A percentile compares a stretch with the other conserved stretches of the same genome.
Conservation (phyloP, 2,888 invertebrate species). For the Rhogogaster chlorosoma region DNA sequence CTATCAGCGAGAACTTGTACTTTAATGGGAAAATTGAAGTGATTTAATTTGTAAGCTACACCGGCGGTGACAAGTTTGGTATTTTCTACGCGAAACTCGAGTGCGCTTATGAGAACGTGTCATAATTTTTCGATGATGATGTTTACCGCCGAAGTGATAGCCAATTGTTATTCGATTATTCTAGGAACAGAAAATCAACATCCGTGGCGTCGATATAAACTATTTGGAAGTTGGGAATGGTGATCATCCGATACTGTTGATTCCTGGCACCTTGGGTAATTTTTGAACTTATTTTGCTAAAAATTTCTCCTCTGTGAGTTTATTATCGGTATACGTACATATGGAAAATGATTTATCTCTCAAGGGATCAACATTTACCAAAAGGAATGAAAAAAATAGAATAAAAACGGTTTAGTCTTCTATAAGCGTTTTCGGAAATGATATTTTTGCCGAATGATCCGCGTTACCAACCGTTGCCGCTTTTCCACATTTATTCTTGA, state of each 20-base stretch:
- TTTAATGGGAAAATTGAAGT: background rate
- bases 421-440: too few species aligned
- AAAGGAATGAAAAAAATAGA: too few species aligned
- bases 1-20: background rate
- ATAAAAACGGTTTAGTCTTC: too few species aligned
- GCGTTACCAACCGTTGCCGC: too few species aligned
- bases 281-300: background rate
- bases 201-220: constrained; percentile 75
- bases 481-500: too few species aligned
- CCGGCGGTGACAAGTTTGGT: background rate
- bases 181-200: constrained; percentile 14
- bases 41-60: background rate
- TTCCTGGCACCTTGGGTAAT: constrained; percentile 13
- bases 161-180: background rate
- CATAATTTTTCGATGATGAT: background rate
- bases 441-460: too few species aligned
- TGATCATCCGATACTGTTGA: constrained; percentile 68
- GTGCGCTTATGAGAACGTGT: background rate
- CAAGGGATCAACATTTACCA: too few species aligned
- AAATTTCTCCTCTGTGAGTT: background rate
- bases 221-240: constrained; percentile 83
- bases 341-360: too few species aligned
- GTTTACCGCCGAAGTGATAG: background rate
- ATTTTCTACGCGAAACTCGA: background rate
- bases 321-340: too few species aligned